phyloP scores from a whole-genome alignment of 2,797 vertebrate genomes.

The Neomorphus geoffroyi region DNA sequence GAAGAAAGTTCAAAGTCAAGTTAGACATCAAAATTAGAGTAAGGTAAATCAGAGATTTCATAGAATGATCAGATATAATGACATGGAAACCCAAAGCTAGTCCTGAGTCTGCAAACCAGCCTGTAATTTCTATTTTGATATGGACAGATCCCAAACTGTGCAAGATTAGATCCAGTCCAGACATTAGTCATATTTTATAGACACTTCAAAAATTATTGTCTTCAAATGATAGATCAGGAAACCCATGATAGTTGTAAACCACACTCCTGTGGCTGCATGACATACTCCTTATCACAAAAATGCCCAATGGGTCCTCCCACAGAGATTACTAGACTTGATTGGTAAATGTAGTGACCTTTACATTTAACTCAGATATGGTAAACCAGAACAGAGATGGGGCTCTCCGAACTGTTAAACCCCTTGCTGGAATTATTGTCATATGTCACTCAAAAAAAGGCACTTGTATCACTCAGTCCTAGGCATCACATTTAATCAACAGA shows the following conservation, averaged over 20 bases:
- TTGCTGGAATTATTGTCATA: not conserved
- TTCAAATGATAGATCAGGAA: not conserved
- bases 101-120: not conserved
- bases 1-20: not conserved
- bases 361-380: not conserved
- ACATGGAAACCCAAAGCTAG: not conserved
- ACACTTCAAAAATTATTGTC: not conserved
- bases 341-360: not conserved
- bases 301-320: fast-evolving
- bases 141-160: not conserved
- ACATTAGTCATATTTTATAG: not conserved
- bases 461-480: not conserved
- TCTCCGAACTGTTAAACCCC: not conserved
- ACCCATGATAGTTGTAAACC: not conserved
- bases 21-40: not conserved
- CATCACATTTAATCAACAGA: not conserved
- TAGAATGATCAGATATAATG: not conserved
- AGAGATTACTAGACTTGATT: not conserved
- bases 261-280: not conserved
- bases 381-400: not conserved
- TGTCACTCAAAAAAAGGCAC: not conserved
- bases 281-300: not conserved
- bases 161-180: not conserved
- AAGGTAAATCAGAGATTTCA: not conserved
- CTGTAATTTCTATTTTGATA: not conserved